phyloP scores from a whole-genome alignment of 2,888 invertebrate genomes.

The Epistrophe eligans region DNA sequence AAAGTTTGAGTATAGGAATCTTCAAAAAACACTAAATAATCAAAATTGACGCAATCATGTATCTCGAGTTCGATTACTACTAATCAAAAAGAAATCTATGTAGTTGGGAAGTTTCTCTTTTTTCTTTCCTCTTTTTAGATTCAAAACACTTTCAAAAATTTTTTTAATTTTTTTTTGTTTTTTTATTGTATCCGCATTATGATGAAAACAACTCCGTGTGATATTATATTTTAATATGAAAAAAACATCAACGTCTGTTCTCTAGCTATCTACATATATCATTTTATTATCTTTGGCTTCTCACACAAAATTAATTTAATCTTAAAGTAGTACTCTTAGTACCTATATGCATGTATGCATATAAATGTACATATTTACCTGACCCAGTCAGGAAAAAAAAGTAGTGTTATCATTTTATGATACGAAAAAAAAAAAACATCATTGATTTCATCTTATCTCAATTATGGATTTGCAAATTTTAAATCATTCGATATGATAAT shows the following conservation, averaged over 20 bases:
- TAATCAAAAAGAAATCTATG: too few species aligned
- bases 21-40: too few species aligned
- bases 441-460: neutral
- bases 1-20: too few species aligned
- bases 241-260: neutral
- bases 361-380: neutral
- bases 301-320: neutral
- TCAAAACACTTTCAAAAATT: too few species aligned
- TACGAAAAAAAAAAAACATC: neutral
- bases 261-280: too few species aligned
- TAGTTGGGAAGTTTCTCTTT: too few species aligned
- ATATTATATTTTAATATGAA: neutral
- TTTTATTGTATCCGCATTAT: neutral
- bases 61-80: too few species aligned
- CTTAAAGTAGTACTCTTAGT: neutral
- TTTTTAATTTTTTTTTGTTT: too few species aligned
- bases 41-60: too few species aligned
- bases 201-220: neutral
- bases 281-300: neutral
- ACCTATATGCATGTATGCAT: too few species aligned
- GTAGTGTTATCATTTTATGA: neutral
- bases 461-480: neutral
- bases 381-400: neutral
- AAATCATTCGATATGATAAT: neutral
- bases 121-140: too few species aligned